Conservation (phyloP, 2,797 vertebrate species). For the Anomalospiza imberbis region DNA sequence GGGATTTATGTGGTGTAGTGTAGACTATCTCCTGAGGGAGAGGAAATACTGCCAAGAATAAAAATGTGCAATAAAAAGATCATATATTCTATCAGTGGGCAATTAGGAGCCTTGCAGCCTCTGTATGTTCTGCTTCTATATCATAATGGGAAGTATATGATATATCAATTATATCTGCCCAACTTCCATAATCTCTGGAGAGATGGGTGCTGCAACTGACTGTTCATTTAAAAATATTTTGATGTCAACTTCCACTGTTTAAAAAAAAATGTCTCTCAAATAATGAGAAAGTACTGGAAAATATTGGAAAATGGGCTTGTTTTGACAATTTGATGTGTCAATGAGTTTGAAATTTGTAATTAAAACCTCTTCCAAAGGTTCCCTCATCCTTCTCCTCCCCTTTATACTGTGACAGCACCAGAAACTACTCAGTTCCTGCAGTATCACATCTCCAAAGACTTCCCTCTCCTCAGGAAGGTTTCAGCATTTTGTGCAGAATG, state of each 20-base stretch:
- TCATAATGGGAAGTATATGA: neutral
- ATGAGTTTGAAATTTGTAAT: neutral
- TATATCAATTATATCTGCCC: neutral
- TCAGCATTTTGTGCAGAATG: neutral
- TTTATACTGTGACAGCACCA: neutral
- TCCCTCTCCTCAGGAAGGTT: neutral
- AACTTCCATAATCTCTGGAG: neutral
- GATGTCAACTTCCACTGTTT: neutral
- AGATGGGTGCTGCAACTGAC: neutral
- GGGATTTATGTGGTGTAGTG: conserved; percentile 3
- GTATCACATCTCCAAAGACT: neutral
- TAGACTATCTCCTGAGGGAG: neutral
- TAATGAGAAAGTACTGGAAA: neutral
- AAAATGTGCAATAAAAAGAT: neutral
- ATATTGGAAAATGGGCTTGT: neutral
- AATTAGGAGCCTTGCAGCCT: conserved; percentile 13
- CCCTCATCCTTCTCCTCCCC: neutral
- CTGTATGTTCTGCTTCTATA: neutral
- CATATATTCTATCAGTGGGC: conserved; percentile 4
- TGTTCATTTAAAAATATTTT: neutral
- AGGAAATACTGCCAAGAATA: conserved; percentile 18
- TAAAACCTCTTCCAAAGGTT: neutral
- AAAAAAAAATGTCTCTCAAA: neutral
- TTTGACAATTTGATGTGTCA: neutral
- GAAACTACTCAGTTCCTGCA: neutral